Evolutionary conservation across 1,140 invertebrate species (phyloP).

Genomic region (Psilanteris sp.): DNA sequence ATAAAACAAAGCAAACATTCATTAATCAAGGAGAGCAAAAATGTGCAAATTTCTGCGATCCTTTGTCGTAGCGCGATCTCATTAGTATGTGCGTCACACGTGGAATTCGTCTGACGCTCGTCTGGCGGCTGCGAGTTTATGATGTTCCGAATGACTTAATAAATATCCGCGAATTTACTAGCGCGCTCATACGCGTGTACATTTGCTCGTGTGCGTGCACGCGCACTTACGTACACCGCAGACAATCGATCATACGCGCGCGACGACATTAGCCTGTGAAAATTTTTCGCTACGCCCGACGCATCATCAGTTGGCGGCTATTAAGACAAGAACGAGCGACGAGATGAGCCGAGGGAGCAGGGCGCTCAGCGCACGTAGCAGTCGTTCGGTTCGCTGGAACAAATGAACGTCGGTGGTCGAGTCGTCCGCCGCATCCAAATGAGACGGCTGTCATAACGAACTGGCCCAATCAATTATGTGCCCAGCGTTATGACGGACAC

Average conservation of each 20-base stretch:
- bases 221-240: too few relatives aligned
- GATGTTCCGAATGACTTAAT: slow-evolving; percentile 37
- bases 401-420: slow-evolving; percentile 61
- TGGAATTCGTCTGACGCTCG: slow-evolving; percentile 50
- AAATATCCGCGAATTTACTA: slow-evolving; percentile 29
- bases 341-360: neutral
- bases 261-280: slow-evolving; percentile 41
- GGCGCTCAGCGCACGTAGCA: slow-evolving; percentile 45
- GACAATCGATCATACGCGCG: slow-evolving; percentile 32
- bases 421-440: slow-evolving; percentile 64
- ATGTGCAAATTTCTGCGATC: slow-evolving; percentile 16
- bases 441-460: slow-evolving; percentile 66
- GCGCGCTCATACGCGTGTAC: too few relatives aligned
- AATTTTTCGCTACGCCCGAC: slow-evolving; percentile 22
- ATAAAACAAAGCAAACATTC: slow-evolving; percentile 9
- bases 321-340: slow-evolving; percentile 18
- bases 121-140: slow-evolving; percentile 27
- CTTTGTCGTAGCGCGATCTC: neutral
- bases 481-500: slow-evolving; percentile 63
- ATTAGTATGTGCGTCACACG: slow-evolving; percentile 52
- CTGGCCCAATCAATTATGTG: slow-evolving; percentile 64
- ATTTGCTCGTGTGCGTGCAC: too few relatives aligned
- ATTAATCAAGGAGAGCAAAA: slow-evolving; percentile 30
- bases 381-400: slow-evolving; percentile 48
- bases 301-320: slow-evolving; percentile 26